Base-by-base conservation (phyloP, 2,888 invertebrate genomes). In the Autographa gamma region DNA sequence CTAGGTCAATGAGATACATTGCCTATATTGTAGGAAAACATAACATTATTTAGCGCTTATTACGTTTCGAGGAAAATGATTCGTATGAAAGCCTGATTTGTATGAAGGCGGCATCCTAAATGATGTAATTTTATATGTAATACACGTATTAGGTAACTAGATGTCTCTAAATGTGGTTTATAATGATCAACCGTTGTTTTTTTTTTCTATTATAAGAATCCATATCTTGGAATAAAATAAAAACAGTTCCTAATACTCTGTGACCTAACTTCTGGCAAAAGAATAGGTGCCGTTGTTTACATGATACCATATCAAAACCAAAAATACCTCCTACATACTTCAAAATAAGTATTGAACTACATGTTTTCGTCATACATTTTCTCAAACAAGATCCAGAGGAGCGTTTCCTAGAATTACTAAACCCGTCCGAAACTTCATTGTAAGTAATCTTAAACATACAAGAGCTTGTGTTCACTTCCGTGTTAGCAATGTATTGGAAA, bases 1-100 rank as follows among this genome's bases (percentile, higher is more conserved):
- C 25, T 13, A 56, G 54, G 54, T 25, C 25, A 56, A 56, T 56
- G 13, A 56, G 54, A 56, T 56, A 56, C 54, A 19, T 19, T 11
- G 19, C 19, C 54, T 56, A 4, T 19, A 4, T 19, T 19, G 18
- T 25, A n/a, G 48, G 48, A n/a, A 48, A n/a, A 16, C 48, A 56
- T 56, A 25, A 19, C 5, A 56, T 56, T 25, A 56, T 56, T 19
- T 56, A 56, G 54, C 54, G 25, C 25, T 56, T 56, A 56, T 56
- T 13, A 56, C 11, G 25, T 56, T 56, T 56, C 54, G 54, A 14
- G 54, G 54, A 56, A 56, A 56, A 56, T 56, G 19, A 56, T 54
- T 56, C 54, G 19, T 25, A 56, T 56, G 54, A 56, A 56, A 25
- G 19, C 25, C 25, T 56, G 19, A 13, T 56, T 25, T 13, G 25